Base-by-base conservation (phyloP, 2,797 vertebrate genomes). In the Pristis pectinata region DNA sequence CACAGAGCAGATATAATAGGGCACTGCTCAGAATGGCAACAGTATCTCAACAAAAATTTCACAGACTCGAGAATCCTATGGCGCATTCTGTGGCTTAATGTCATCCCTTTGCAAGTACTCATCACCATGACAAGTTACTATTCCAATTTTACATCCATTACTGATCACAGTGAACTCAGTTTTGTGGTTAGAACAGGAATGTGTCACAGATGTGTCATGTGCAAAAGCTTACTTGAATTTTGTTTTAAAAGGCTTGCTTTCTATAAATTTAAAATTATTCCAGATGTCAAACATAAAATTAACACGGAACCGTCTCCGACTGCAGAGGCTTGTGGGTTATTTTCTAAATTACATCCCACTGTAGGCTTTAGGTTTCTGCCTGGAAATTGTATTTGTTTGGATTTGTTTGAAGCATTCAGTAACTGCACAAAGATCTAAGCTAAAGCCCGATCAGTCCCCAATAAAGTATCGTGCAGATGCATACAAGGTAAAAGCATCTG, bases 241-340 rank as follows among this genome's bases (percentile, higher is more conserved):
- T 93, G 13, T 49, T 49, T 49, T 41, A 67, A 59, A 64, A 3
- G 37, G 27, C 37, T 74, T 91, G 15, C 64, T 91, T 37, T 22
- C n/a, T 67, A 64, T 41, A 91, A 61, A 91, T 61, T 37, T 64
- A 37, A 37, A 91, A 64, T 64, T 6, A 67, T 41, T 74, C 27
- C 13, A 3, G 70, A 94, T 34, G 92, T 53, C 70, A 94, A 94
- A 74, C 92, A 94, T 53, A 94, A 76, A 49, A 94, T 94, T 94
- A 74, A 76, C 72, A 34, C 76, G 13, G 70, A 76, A 56, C 27
- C 1, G 27, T 6, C 41, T 24, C 41, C 24, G 30, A 67, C 30
- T 74, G 92, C 92, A 94, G n/a, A 34, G 92, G 27, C 41, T 94
- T 94, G 13, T 94, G 92, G 87, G 92, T 53, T 49, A 49, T 93